Conservation (phyloP, 64 coral and sea anemone species). For the Orbicella faveolata region DNA sequence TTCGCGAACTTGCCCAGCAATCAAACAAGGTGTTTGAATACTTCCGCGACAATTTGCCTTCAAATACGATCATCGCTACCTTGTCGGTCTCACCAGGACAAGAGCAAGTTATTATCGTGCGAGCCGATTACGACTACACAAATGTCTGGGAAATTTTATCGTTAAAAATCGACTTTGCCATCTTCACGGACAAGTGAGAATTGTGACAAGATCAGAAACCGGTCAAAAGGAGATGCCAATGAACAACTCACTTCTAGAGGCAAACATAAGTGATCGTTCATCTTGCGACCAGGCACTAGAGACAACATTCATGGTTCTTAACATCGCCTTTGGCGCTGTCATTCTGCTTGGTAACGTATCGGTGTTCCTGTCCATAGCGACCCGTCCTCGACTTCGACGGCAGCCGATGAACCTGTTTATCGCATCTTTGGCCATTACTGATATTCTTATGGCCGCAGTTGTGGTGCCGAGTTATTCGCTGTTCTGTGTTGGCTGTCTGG, state of each 20-base stretch:
- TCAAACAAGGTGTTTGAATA: too few relatives aligned
- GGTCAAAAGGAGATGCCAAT: background rate
- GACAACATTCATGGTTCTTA: background rate
- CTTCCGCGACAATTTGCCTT: too few relatives aligned
- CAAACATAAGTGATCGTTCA: background rate
- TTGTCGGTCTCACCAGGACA: too few relatives aligned
- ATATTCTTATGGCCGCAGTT: slow-evolving; percentile 57
- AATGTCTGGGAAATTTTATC: background rate
- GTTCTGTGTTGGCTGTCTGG: slow-evolving; percentile 20
- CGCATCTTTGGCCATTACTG: slow-evolving; percentile 43
- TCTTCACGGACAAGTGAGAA: background rate
- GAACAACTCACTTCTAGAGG: background rate
- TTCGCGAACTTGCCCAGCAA: too few relatives aligned
- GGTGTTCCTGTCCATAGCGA: slow-evolving; percentile 12
- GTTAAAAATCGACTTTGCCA: background rate
- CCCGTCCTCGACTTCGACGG: background rate
- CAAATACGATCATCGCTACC: too few relatives aligned
- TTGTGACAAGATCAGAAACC: background rate
- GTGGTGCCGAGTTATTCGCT: slow-evolving; percentile 58
- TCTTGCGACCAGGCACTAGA: slow-evolving; percentile 2
- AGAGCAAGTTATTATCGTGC: too few relatives aligned
- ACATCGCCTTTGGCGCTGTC: background rate
- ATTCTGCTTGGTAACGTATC: background rate
- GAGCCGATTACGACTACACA: too few relatives aligned
- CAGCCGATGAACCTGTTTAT: slow-evolving; percentile 65